Conservation (phyloP, 2,797 vertebrate genomes). For the Odontamblyopus rebecca region DNA sequence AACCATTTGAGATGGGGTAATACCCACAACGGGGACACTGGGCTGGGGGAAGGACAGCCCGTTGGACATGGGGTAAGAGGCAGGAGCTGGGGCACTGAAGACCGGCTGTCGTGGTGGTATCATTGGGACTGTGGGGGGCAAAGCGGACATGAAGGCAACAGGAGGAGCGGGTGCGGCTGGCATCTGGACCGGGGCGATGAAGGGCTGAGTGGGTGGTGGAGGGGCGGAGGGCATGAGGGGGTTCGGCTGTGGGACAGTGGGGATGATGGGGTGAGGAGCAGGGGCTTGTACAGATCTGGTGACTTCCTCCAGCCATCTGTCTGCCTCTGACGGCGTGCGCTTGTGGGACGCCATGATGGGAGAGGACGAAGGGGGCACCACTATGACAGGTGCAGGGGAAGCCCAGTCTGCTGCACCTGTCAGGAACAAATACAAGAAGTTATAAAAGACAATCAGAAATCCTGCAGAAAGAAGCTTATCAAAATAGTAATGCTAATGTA, state of each 20-base stretch:
- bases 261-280: conserved; percentile 62
- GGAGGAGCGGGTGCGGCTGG: conserved; percentile 70
- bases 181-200: conserved; percentile 56
- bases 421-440: conserved; percentile 8
- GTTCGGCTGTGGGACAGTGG: conserved; percentile 68
- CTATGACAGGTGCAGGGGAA: conserved; percentile 56
- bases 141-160: conserved; percentile 79
- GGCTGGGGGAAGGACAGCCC: conserved; percentile 87
- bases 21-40: conserved; percentile 90
- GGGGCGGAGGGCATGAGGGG: conserved; percentile 52
- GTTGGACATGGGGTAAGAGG: conserved; percentile 84
- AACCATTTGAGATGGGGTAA: conserved; percentile 98
- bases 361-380: conserved; percentile 65
- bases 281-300: conserved; percentile 88
- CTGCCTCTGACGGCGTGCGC: conserved; percentile 94
- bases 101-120: conserved; percentile 84
- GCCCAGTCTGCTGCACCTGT: conserved; percentile 81
- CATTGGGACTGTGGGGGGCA: conserved; percentile 81
- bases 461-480: not conserved
- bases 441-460: not conserved
- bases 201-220: conserved; percentile 42
- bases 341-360: conserved; percentile 78
- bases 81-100: conserved; percentile 79
- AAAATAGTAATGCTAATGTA: too few species aligned
- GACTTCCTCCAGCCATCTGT: conserved; percentile 97